Evolutionary conservation across 1,140 invertebrate genomes (phyloP), one percentile per base, ranked within the genome.

Genomic region (Drosophila kepulauana): DNA sequence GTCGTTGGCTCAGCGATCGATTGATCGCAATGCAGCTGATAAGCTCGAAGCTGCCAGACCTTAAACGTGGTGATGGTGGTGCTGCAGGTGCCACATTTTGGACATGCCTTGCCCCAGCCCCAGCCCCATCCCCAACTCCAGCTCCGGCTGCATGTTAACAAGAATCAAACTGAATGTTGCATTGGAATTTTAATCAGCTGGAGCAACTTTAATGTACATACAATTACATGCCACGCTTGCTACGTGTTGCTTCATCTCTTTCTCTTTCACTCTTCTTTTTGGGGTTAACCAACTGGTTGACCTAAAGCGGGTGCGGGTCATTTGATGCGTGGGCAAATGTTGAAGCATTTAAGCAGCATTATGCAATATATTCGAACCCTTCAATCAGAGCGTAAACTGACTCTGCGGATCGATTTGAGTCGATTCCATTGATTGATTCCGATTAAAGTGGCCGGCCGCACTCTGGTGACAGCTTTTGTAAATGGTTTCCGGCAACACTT

Each of bases 401-500:
- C 52, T 35, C 30, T 35, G 33, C 13, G 7, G 46, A 45, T 52
- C 33, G 33, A 5, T 33, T 33, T 8, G 33, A 33, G 33, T 33
- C 33, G 33, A 33, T 33, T 33, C 7, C 61, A 64, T 87, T 75
- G 84, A 88, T 88, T 84, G 84, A 88, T 88, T 78, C 30, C 78
- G 84, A 89, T 88, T 78, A 88, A 88, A 85, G 85, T 64, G 35
- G 35, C 30, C 30, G 58, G 33, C 65, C 33, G 59, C 62, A 64
- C 64, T 59, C 64, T 89, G 85, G 71, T 89, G 85, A 89, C 85
- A 89, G 81, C 71, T 59, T 79, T 89, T 88, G 85, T 89, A 89
- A 89, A 89, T 89, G 85, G 85, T 75, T 89, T 89, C 85, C 85
- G 85, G 85, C 85, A 89, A 89, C 85, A 89, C 85, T 89, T 89